These are phyloP conservation scores for Ptiloglossa arizonensis DNA, from an alignment of 1,140 invertebrate genomes.

Conservation along the genomic window DNA sequence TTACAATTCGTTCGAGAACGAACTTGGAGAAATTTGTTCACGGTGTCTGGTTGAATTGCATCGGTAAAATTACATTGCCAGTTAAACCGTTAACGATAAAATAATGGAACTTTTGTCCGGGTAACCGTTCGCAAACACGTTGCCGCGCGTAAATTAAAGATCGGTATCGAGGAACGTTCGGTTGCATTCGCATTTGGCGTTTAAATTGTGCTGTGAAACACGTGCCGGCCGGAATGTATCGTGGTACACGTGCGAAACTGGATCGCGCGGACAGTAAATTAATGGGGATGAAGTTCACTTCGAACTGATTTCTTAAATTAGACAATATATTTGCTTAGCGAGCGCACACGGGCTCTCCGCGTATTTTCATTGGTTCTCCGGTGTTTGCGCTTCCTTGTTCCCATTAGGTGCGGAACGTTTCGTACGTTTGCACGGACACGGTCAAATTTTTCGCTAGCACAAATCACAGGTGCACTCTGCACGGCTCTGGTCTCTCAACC, in stretches of 20 bases:
- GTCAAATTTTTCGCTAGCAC: background rate
- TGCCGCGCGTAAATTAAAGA: background rate
- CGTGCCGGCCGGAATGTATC: background rate
- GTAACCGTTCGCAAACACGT: background rate
- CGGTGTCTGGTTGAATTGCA: too few species aligned
- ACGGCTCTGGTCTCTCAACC: background rate
- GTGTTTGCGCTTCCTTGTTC: constrained; percentile 5
- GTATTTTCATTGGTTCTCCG: background rate
- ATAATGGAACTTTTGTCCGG: too few species aligned
- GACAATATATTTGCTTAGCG: background rate
- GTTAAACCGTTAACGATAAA: too few species aligned
- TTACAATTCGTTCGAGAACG: too few species aligned
- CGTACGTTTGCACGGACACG: background rate
- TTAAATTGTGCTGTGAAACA: background rate
- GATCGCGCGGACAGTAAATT: constrained; percentile 1
- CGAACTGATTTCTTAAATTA: constrained; percentile 7
- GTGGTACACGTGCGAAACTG: background rate
- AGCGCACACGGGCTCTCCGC: background rate
- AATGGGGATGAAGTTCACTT: constrained; percentile 10
- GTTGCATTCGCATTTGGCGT: background rate
- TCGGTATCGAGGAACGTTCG: too few species aligned
- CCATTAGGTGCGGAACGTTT: background rate
- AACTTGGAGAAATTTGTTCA: too few species aligned
- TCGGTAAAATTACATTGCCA: too few species aligned
- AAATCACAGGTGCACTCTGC: background rate